These are phyloP conservation scores for Leucoma salicis DNA, from an alignment of 2,888 invertebrate genomes.

Conservation along the genomic window DNA sequence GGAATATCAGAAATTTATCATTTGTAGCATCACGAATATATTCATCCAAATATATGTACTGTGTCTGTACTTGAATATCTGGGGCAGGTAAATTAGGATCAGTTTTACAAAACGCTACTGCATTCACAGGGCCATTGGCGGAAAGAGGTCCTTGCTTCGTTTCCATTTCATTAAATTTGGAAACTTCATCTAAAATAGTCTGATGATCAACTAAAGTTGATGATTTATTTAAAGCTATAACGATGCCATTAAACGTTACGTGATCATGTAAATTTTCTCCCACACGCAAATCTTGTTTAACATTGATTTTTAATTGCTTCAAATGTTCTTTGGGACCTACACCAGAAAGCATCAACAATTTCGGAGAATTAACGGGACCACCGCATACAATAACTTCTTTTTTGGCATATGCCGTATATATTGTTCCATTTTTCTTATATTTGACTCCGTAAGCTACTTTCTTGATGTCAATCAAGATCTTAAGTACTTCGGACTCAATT, in stretches of 20 bases:
- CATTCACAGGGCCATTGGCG: constrained; percentile 76
- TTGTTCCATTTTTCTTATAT: constrained; percentile 39
- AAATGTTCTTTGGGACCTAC: constrained; percentile 58
- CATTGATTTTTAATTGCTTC: constrained; percentile 44
- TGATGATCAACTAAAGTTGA: constrained; percentile 61
- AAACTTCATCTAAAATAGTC: constrained; percentile 56
- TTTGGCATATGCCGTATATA: constrained; percentile 45
- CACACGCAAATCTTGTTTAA: constrained; percentile 52
- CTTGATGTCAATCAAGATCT: constrained; percentile 78
- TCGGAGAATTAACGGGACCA: constrained; percentile 56
- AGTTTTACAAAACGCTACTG: constrained; percentile 81
- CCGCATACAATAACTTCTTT: constrained; percentile 61
- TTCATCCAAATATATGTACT: constrained; percentile 69
- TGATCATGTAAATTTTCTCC: constrained; percentile 67
- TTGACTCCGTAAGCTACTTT: constrained; percentile 55
- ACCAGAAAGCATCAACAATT: constrained; percentile 61
- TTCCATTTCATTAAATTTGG: constrained; percentile 52
- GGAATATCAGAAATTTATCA: constrained; percentile 27
- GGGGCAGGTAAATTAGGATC: constrained; percentile 64
- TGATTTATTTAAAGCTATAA: constrained; percentile 75
- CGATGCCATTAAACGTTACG: constrained; percentile 60
- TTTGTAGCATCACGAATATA: constrained; percentile 63
- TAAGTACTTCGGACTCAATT: constrained; percentile 75
- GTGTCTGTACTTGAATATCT: constrained; percentile 82
- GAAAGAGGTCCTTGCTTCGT: constrained; percentile 71